Base-by-base conservation (phyloP, 2,797 vertebrate species). In the Argya squamiceps region DNA sequence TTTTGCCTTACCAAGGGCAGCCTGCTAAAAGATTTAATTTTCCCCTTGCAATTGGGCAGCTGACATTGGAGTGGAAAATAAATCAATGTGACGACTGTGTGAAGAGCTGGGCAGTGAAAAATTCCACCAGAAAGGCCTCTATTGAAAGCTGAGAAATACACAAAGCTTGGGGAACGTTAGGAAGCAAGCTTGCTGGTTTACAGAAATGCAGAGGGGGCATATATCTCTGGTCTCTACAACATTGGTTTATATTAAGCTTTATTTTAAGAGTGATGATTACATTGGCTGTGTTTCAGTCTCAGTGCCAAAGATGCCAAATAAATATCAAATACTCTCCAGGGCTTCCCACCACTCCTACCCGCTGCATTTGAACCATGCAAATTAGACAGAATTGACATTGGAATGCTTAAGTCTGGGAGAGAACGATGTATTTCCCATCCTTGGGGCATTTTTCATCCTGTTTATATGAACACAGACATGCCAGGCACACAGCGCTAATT, bases 191-290 rank as follows among this genome's bases (percentile, higher is more conserved):
- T 94, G 76, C 76, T 92, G 89, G 79, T 93, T 93, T 94, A 88
- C 3, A 88, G 65, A 93, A 93, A 63, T 75, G 63, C 80, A 79
- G 70, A 36, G 63, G 89, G 89, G 70, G 44, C 79, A 86, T 60
- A 67, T 34, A 92, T 89, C 85, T 84, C 91, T 93, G 65, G 73
- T 79, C 44, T 76, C 70, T 76, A 84, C 63, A 94, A 90, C 59
- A 95, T 30, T 62, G 59, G 82, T 92, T 96, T 96, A 84, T 92
- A 90, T 49, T 88, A 92, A 87, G 74, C 88, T 93, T 93, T 94
- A 79, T 94, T 96, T 95, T 90, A 93, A 92, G 83, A 93, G 75
- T 43, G 81, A 94, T 93, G 85, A 96, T 96, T 96, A 93, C 68
- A 73, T 63, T 88, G 91, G 80, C 93, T 76, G n/a, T 50, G 34